Evolutionary conservation across 2,888 invertebrate species (phyloP).

Genomic region (Hydraecia micacea): DNA sequence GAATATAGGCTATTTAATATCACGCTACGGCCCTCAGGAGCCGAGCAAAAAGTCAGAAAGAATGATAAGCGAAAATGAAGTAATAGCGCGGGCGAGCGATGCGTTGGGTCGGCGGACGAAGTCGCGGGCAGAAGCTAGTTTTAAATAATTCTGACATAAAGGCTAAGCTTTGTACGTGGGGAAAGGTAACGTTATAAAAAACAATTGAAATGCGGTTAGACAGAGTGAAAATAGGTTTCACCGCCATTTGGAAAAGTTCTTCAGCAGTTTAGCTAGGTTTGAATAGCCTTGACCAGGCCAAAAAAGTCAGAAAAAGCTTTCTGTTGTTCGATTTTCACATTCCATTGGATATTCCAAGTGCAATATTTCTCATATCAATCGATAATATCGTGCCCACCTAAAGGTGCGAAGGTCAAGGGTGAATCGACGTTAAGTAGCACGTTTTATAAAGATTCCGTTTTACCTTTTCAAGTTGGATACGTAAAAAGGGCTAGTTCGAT

Average conservation of each 20-base stretch:
- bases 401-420: not conserved
- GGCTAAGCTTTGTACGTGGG: not conserved
- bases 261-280: not conserved
- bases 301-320: not conserved
- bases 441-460: not conserved
- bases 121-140: not conserved
- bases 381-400: not conserved
- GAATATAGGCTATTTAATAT: no score
- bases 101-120: not conserved
- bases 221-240: no score
- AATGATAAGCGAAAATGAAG: no score
- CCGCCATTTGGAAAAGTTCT: not conserved
- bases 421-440: not conserved
- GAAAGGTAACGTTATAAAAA: not conserved
- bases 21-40: no score
- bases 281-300: not conserved
- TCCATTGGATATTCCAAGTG: slow-evolving; percentile 10
- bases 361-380: slow-evolving; percentile 22
- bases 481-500: not conserved
- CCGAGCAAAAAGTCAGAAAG: no score
- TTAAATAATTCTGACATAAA: not conserved
- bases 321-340: not conserved
- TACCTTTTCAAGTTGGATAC: not conserved
- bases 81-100: no score
- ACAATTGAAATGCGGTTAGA: not conserved